These are phyloP conservation scores for Cochlearius cochlearius DNA, from an alignment of 2,113 vertebrate species.

Conservation along the genomic window DNA sequence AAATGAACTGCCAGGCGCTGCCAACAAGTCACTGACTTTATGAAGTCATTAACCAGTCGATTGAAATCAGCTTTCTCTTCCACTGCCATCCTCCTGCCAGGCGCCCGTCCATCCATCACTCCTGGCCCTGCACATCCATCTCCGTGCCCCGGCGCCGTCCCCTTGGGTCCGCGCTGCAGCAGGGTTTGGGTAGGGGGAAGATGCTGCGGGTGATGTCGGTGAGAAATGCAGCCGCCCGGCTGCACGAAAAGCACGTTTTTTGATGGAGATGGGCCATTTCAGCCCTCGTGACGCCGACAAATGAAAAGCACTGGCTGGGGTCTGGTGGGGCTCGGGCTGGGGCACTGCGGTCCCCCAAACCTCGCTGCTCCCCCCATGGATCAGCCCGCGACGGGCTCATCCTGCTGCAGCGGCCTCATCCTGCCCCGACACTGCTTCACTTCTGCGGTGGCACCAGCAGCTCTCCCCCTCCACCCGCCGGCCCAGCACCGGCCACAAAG, in stretches of 20 bases:
- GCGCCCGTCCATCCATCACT: background rate
- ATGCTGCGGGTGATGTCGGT: background rate
- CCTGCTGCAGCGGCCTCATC: background rate
- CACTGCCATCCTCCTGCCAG: background rate
- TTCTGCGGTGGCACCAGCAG: background rate
- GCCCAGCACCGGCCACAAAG: background rate
- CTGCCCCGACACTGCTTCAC: background rate
- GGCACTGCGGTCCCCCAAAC: background rate
- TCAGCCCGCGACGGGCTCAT: background rate
- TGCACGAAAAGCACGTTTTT: background rate
- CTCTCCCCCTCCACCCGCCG: background rate
- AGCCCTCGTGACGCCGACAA: background rate
- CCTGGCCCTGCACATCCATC: background rate
- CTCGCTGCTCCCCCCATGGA: background rate
- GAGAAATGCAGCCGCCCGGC: background rate
- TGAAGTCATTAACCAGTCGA: background rate
- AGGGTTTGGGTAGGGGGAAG: background rate
- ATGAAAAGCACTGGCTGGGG: background rate
- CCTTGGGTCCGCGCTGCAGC: background rate
- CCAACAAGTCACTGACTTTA: background rate
- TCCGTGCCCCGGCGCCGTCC: fast-evolving
- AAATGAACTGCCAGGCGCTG: background rate
- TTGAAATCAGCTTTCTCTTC: background rate
- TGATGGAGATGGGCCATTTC: background rate
- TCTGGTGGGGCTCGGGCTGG: background rate